phyloP scores from a whole-genome alignment of 2,888 invertebrate species.

The Poecilus cupreus region DNA sequence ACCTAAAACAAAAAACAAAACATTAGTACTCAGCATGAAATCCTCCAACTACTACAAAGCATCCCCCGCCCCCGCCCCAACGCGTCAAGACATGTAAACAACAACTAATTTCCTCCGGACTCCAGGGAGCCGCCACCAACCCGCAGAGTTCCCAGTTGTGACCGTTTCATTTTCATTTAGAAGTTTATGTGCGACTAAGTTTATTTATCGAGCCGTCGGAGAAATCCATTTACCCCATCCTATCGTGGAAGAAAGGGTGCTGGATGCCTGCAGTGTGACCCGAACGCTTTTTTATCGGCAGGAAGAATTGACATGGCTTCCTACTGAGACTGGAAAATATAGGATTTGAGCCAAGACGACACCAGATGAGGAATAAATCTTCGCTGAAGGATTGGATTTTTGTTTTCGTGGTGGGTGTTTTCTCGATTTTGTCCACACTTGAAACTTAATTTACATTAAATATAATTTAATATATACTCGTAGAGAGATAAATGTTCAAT shows the following conservation, averaged over 20 bases:
- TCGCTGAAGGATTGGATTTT: background rate
- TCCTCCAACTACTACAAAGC: background rate
- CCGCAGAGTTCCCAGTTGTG: background rate
- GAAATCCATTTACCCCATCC: constrained; percentile 4
- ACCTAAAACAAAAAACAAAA: constrained; percentile 34
- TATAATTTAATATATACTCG: too few relatives aligned
- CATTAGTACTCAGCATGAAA: background rate
- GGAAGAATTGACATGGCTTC: constrained; percentile 28
- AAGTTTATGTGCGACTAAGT: constrained; percentile 17
- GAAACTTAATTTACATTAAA: too few relatives aligned
- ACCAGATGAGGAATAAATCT: constrained; percentile 1
- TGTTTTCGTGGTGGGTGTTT: background rate
- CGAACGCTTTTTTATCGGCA: background rate
- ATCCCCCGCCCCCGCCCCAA: too few relatives aligned
- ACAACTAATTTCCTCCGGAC: constrained; percentile 4
- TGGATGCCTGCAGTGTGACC: too few relatives aligned
- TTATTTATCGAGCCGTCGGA: constrained; percentile 14
- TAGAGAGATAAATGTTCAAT: too few relatives aligned
- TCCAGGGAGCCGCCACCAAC: background rate
- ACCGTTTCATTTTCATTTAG: constrained; percentile 40
- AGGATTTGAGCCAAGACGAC: background rate
- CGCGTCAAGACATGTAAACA: constrained; percentile 29
- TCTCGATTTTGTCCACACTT: too few relatives aligned
- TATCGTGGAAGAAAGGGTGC: background rate
- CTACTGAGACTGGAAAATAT: background rate